Base-by-base conservation (phyloP, 2,797 vertebrate species). In the Limnodromus scolopaceus region DNA sequence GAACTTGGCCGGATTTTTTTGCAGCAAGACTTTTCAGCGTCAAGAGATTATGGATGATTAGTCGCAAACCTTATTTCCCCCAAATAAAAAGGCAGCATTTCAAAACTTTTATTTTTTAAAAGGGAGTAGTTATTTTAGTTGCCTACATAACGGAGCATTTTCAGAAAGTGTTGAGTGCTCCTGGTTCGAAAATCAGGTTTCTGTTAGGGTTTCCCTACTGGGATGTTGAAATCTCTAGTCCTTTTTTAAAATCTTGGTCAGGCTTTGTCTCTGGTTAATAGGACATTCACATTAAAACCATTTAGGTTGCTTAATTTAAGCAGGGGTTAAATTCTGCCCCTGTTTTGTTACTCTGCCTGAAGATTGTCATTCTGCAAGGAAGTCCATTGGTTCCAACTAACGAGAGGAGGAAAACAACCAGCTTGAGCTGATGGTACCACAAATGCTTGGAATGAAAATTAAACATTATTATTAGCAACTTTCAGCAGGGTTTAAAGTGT, bases 401-500 rank as follows among this genome's bases (percentile, higher is more conserved):
- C n/a, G 49, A 91, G 57, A 78, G 70, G 30, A 77, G 36, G 34
- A 87, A 77, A 81, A 72, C 38, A 83, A 66, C 13, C 1, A 2
- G 10, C 57, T 95, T 53, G 77, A 66, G 46, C 11, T 93, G 69
- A 39, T 83, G 71, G 45, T 84, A 65, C 43, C 43, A 84, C 72
- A 92, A 93, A 96, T 75, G 36, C 58, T 71, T 69, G 54, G 82
- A 92, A 92, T 58, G 72, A 96, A 96, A 96, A 96, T 81, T 58
- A 90, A 96, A 93, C 87, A 91, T 91, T 88, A 95, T 94, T 96
- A 91, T 97, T 95, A 92, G 82, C 69, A 96, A 96, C 95, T 91
- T 96, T 95, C 96, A 96, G 61, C 92, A 94, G 91, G 94, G 95
- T 96, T 95, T 96, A 96, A 94, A 93, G 96, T 96, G 95, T 91